A percentile compares a stretch with the other conserved stretches of the same genome.
Evolutionary conservation across 2,113 vertebrate genomes (phyloP).

Genomic region (Upupa epops): DNA sequence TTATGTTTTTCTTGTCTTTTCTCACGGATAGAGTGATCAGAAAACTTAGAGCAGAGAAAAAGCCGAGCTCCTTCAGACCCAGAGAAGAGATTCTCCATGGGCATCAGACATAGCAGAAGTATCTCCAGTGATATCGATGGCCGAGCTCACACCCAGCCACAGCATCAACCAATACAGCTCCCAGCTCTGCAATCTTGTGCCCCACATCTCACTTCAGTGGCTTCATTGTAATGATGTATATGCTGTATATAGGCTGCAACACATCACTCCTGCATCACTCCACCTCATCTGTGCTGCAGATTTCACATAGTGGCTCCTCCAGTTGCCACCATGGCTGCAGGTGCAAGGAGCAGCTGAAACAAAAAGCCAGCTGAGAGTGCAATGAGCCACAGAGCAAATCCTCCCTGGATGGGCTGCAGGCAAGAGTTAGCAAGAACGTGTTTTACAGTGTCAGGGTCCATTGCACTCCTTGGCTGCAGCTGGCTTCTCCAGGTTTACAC

Average conservation of each 20-base stretch:
- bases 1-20: background rate
- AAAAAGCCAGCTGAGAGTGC: background rate
- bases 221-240: rapidly evolving
- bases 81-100: background rate
- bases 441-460: constrained; percentile 1
- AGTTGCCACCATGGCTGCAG: background rate
- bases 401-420: background rate
- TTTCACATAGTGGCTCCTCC: background rate
- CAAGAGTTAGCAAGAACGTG: background rate
- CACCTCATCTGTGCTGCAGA: background rate
- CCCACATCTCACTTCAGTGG: rapidly evolving
- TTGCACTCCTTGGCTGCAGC: background rate
- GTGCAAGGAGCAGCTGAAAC: constrained; percentile 2
- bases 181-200: background rate
- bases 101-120: background rate
- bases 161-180: background rate
- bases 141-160: background rate
- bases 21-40: background rate
- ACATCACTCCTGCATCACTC: background rate
- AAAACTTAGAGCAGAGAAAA: background rate
- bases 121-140: background rate
- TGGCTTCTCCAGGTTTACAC: constrained; percentile 17
- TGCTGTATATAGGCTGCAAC: rapidly evolving
- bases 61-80: background rate
- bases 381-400: background rate